Conservation (phyloP, 2,888 invertebrate species). For the Onchidella celtica region DNA sequence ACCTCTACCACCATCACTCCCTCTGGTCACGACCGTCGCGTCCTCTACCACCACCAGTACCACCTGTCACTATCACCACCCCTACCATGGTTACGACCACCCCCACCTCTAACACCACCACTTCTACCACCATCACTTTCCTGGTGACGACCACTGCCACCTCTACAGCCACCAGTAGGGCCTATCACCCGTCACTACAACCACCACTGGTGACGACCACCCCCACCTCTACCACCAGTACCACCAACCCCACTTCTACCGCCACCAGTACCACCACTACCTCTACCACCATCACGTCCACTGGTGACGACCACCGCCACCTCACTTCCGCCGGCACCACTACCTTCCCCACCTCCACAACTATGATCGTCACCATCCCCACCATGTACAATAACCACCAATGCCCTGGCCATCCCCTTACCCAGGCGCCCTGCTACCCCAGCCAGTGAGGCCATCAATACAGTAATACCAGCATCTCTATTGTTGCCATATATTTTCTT, state of each 20-base stretch:
- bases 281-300: neutral
- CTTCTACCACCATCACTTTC: neutral
- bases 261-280: neutral
- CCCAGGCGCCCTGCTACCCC: no score
- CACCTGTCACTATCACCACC: neutral
- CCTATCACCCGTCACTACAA: neutral
- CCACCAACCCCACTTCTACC: no score
- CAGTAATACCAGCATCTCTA: no score
- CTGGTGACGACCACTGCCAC: neutral
- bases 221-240: no score
- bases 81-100: no score
- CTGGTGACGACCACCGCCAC: neutral
- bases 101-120: no score
- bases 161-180: neutral
- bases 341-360: neutral
- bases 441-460: no score
- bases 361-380: neutral
- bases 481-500: neutral
- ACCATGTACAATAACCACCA: no score
- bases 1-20: no score
- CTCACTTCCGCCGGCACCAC: neutral
- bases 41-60: conserved; percentile 2
- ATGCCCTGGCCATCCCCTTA: no score
- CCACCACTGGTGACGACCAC: neutral
- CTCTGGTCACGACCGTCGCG: neutral